These are phyloP conservation scores for Orchesella flavescens DNA, from an alignment of 2,888 invertebrate genomes.

Conservation along the genomic window DNA sequence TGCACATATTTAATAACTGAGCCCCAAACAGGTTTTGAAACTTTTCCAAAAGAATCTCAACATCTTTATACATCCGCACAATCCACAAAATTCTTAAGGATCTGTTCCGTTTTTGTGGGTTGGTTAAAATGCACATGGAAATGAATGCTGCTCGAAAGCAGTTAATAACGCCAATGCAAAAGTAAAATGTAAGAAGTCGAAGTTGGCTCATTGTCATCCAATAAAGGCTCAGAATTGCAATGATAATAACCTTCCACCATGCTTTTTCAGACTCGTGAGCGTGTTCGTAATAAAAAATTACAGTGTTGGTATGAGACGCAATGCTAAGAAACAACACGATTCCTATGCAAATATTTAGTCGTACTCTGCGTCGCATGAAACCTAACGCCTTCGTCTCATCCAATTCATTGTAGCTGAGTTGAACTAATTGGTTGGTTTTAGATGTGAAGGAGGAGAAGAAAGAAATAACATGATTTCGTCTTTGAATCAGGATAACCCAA, in stretches of 20 bases:
- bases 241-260: neutral
- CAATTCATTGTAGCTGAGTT: neutral
- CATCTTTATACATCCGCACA: neutral
- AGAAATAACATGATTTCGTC: neutral
- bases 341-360: neutral
- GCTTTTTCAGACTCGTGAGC: neutral
- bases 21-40: constrained; percentile 10
- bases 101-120: neutral
- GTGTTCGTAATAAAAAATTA: neutral
- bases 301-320: neutral
- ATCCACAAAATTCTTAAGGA: neutral
- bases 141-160: constrained; percentile 18
- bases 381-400: neutral
- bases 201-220: constrained; percentile 9
- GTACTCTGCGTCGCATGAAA: neutral
- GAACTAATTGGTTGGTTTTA: too few relatives aligned
- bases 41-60: neutral
- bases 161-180: constrained; percentile 7
- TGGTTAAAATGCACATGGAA: neutral
- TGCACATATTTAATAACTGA: constrained; percentile 29
- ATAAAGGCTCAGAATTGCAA: neutral
- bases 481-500: neutral
- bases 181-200: constrained; percentile 10
- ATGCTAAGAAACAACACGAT: neutral
- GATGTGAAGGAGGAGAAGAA: constrained; percentile 6